These are phyloP conservation scores for Chrysolina oricalcia DNA, from an alignment of 2,888 invertebrate species.

Conservation along the genomic window DNA sequence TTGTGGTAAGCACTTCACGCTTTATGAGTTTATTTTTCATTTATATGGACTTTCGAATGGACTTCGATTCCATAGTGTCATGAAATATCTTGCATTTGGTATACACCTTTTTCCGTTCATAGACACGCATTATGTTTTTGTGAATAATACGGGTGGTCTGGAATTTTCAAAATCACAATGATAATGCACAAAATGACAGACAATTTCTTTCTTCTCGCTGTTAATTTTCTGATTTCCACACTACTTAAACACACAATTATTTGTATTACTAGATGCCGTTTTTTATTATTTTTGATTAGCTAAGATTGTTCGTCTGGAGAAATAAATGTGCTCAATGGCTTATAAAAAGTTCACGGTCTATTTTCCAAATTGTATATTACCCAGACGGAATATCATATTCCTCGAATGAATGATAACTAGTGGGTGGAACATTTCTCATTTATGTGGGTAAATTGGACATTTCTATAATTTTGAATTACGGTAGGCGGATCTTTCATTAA, in stretches of 20 bases:
- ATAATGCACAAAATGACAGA: slow-evolving; percentile 49
- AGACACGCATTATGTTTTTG: slow-evolving; percentile 7
- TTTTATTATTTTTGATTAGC: slow-evolving; percentile 50
- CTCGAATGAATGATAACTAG: slow-evolving; percentile 40
- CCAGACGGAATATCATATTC: slow-evolving; percentile 36
- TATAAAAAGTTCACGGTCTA: slow-evolving; percentile 46
- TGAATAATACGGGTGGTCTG: slow-evolving; percentile 54
- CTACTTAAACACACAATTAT: slow-evolving; percentile 51
- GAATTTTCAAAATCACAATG: slow-evolving; percentile 49
- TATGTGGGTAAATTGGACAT: slow-evolving; percentile 30
- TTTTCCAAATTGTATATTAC: slow-evolving; percentile 36
- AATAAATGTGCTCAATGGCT: slow-evolving; percentile 39
- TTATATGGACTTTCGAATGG: too few relatives aligned
- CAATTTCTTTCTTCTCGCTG: slow-evolving; percentile 46
- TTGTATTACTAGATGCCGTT: slow-evolving; percentile 43
- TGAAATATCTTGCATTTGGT: neutral
- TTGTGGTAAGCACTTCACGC: too few relatives aligned
- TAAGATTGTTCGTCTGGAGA: slow-evolving; percentile 44
- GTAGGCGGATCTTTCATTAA: neutral
- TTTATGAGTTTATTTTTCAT: too few relatives aligned
- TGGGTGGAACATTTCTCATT: slow-evolving; percentile 33
- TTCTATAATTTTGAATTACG: neutral
- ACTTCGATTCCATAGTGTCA: too few relatives aligned
- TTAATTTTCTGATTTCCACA: slow-evolving; percentile 53
- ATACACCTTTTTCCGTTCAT: neutral